Conservation (phyloP, 2,797 vertebrate species). For the Tenualosa ilisha region DNA sequence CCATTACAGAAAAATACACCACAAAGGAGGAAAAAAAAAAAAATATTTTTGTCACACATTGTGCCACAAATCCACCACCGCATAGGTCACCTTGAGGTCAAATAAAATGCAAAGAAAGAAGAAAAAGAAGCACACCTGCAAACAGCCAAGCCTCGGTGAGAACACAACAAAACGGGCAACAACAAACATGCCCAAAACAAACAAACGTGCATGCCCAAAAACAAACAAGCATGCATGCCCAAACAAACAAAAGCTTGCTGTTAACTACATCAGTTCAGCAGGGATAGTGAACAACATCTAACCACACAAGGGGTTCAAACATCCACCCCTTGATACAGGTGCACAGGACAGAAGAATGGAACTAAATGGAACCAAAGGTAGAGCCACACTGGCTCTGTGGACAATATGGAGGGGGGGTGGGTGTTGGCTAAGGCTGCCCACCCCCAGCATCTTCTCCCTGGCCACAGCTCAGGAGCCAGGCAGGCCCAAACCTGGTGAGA, state of each 20-base stretch:
- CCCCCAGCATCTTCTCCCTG: neutral
- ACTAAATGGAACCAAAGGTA: neutral
- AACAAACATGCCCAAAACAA: neutral
- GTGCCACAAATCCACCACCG: slow-evolving; percentile 6
- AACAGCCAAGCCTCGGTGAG: neutral
- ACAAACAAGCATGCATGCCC: neutral
- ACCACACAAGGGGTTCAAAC: neutral
- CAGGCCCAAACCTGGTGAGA: neutral
- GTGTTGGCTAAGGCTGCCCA: neutral
- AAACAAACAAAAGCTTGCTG: neutral
- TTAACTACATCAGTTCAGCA: neutral
- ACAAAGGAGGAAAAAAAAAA: neutral
- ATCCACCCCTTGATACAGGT: neutral
- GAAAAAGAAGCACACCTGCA: neutral
- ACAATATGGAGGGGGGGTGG: neutral
- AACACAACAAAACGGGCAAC: neutral
- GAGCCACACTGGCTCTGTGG: neutral
- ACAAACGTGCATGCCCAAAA: neutral
- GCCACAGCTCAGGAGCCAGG: slow-evolving; percentile 20
- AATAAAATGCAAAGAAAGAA: neutral
- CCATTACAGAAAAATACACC: neutral
- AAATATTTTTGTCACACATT: neutral
- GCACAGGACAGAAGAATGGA: neutral
- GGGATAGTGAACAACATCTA: neutral
- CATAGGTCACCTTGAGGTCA: neutral